Evolutionary conservation across 2,888 invertebrate genomes (phyloP).

Genomic region (Cantharis lateralis): DNA sequence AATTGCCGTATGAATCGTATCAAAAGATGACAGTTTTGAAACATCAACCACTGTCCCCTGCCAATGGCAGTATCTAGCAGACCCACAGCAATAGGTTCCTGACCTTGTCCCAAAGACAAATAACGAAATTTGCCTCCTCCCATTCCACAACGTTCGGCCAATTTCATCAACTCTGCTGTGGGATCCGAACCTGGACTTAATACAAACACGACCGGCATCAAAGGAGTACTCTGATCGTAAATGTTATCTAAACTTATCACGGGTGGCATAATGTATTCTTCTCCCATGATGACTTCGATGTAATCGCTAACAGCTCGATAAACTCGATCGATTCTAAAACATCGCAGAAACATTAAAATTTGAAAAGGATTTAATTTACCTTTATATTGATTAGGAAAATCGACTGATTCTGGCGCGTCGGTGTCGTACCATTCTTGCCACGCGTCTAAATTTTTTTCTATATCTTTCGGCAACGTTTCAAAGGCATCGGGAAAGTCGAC

Average conservation of each 20-base stretch:
- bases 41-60: slow-evolving; percentile 88
- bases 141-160: slow-evolving; percentile 71
- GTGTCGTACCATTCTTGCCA: slow-evolving; percentile 78
- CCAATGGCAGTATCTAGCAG: slow-evolving; percentile 71
- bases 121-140: slow-evolving; percentile 82
- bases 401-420: slow-evolving; percentile 76
- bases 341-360: slow-evolving; percentile 81
- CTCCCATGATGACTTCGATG: slow-evolving; percentile 82
- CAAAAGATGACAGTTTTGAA: slow-evolving; percentile 90
- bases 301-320: slow-evolving; percentile 85
- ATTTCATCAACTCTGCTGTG: slow-evolving; percentile 80
- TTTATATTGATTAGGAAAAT: slow-evolving; percentile 75
- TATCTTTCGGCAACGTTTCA: slow-evolving; percentile 59
- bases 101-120: slow-evolving; percentile 91
- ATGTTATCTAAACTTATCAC: slow-evolving; percentile 83
- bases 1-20: slow-evolving; percentile 77
- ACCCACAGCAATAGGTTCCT: slow-evolving; percentile 79
- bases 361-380: slow-evolving; percentile 67
- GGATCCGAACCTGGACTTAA: slow-evolving; percentile 95
- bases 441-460: slow-evolving; percentile 30
- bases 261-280: slow-evolving; percentile 87
- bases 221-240: slow-evolving; percentile 81
- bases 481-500: slow-evolving; percentile 72
- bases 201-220: slow-evolving; percentile 89
- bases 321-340: slow-evolving; percentile 88